These are phyloP conservation scores for Cyclophora albipunctata DNA, from an alignment of 2,888 invertebrate species.

Conservation along the genomic window DNA sequence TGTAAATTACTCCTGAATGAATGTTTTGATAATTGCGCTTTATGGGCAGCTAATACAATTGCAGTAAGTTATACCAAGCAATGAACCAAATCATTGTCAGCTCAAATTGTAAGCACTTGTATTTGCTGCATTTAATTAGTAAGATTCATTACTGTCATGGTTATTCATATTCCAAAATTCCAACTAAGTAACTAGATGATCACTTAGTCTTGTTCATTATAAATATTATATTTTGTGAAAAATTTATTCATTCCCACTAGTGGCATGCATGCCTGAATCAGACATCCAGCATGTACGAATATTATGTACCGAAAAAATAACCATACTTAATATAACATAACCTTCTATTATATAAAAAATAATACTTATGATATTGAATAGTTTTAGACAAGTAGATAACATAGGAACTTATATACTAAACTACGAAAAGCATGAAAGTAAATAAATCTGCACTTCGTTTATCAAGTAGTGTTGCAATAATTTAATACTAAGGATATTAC, in stretches of 20 bases:
- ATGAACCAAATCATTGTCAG: not conserved
- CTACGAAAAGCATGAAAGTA: too few species aligned
- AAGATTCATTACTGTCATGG: slow-evolving; percentile 8
- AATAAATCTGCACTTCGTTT: too few species aligned
- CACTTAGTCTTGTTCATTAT: slow-evolving; percentile 21
- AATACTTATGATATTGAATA: not conserved
- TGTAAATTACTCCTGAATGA: slow-evolving; percentile 25
- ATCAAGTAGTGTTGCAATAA: too few species aligned
- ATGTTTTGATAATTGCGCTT: slow-evolving; percentile 32
- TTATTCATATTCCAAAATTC: slow-evolving; percentile 20
- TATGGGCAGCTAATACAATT: slow-evolving; percentile 44
- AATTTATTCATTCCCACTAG: slow-evolving; percentile 25
- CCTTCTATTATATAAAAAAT: not conserved
- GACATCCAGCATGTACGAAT: slow-evolving; percentile 30
- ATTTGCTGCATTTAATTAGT: slow-evolving; percentile 12
- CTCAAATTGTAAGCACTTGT: slow-evolving; percentile 1
- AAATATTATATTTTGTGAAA: slow-evolving; percentile 24
- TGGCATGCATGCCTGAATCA: slow-evolving; percentile 39
- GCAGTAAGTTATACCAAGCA: slow-evolving; percentile 1
- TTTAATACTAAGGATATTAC: too few species aligned
- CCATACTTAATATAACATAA: not conserved
- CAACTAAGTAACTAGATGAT: slow-evolving; percentile 23
- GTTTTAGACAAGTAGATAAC: too few species aligned
- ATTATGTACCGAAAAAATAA: not conserved
- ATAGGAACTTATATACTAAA: too few species aligned